A percentile compares a stretch with the other conserved stretches of the same genome.
These are phyloP conservation scores for Nymphalis urticae DNA, from an alignment of 2,888 invertebrate species.

Conservation along the genomic window DNA sequence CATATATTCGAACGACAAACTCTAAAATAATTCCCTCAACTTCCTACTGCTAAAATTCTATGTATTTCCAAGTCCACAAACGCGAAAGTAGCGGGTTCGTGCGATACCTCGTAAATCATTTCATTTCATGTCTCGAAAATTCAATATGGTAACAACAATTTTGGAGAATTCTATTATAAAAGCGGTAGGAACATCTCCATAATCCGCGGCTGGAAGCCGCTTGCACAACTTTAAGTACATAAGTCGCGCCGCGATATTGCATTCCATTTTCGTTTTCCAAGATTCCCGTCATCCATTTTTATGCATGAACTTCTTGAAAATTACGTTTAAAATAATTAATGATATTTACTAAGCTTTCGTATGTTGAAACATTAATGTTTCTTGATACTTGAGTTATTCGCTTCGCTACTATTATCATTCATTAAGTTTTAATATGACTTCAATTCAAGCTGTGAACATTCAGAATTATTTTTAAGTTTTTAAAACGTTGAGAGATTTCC, in stretches of 20 bases:
- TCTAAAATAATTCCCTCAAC: too few species aligned
- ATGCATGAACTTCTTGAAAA: conserved; percentile 23
- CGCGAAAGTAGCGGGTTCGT: too few species aligned
- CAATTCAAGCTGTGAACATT: too few species aligned
- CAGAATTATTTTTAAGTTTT: too few species aligned
- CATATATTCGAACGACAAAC: too few species aligned
- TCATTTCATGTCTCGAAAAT: conserved; percentile 28
- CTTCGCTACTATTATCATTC: too few species aligned
- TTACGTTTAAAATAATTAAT: conserved; percentile 3
- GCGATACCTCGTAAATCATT: conserved; percentile 9
- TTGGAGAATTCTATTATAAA: conserved; percentile 31
- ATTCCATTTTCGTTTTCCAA: conserved; percentile 26
- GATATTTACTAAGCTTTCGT: not conserved
- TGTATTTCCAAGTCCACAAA: too few species aligned
- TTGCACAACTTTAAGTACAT: conserved; percentile 34
- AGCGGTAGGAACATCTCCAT: conserved; percentile 32
- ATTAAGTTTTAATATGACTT: too few species aligned
- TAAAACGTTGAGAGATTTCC: too few species aligned
- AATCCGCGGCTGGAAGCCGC: conserved; percentile 29
- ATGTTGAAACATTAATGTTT: not conserved
- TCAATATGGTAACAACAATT: conserved; percentile 29
- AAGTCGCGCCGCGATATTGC: conserved; percentile 30
- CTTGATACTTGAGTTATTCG: not conserved
- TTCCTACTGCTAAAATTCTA: too few species aligned
- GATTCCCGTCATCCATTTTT: conserved; percentile 21